These are phyloP conservation scores for Brachypodius melanocephalos DNA, from an alignment of 2,113 vertebrate species.

Conservation along the genomic window DNA sequence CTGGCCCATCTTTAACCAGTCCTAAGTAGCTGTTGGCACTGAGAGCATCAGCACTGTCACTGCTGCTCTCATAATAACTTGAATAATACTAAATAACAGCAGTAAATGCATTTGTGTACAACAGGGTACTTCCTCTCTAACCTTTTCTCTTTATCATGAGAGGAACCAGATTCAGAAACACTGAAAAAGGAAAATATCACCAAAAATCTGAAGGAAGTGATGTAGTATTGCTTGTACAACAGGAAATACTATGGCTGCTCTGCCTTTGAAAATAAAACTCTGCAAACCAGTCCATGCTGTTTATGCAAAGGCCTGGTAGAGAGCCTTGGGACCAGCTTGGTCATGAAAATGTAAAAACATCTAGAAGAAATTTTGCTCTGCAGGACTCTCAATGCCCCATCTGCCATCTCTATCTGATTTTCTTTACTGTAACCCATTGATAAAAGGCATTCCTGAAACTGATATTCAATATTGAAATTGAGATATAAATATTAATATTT, in stretches of 20 bases:
- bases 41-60: neutral
- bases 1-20: accelerated
- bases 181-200: neutral
- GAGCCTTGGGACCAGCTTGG: neutral
- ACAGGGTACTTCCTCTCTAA: neutral
- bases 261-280: neutral
- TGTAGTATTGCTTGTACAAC: accelerated
- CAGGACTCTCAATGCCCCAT: neutral
- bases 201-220: neutral
- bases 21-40: neutral
- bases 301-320: neutral
- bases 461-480: neutral
- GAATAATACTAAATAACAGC: neutral
- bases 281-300: accelerated
- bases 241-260: neutral
- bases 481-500: neutral
- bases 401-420: neutral
- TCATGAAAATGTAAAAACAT: neutral
- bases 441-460: neutral
- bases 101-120: neutral
- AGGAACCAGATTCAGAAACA: neutral
- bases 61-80: neutral
- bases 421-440: neutral
- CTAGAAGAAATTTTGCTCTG: neutral
- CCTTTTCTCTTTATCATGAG: neutral